Conservation (phyloP, 2,797 vertebrate species). For the Acanthopagrus latus region DNA sequence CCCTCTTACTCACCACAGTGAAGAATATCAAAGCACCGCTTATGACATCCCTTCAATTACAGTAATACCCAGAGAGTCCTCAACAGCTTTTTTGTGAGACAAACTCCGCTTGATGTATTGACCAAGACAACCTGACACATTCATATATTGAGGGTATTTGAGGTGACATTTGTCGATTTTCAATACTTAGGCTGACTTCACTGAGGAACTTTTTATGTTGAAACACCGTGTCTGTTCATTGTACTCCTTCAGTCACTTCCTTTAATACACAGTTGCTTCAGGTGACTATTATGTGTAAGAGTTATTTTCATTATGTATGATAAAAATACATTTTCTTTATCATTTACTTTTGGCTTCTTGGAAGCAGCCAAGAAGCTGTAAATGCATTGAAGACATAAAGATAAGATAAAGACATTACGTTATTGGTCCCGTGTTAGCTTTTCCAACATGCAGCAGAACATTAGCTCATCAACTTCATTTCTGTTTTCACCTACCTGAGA, state of each 20-base stretch:
- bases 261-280: no score
- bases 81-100: constrained; percentile 34
- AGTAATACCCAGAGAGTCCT: constrained; percentile 55
- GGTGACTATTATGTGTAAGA: no score
- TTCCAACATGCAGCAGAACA: no score
- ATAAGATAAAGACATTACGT: no score
- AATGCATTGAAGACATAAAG: no score
- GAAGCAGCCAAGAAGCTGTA: no score
- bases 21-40: constrained; percentile 56
- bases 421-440: no score
- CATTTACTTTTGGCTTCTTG: no score
- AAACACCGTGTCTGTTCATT: constrained; percentile 14
- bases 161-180: constrained; percentile 28
- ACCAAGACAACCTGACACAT: constrained; percentile 30
- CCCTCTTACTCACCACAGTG: constrained; percentile 12
- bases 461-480: no score
- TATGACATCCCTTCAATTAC: constrained; percentile 60
- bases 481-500: no score
- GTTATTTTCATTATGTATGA: no score
- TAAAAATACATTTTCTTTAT: no score
- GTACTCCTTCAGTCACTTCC: background rate
- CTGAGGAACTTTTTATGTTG: constrained; percentile 21
- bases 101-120: constrained; percentile 44
- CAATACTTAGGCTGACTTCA: constrained; percentile 4
- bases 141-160: constrained; percentile 16